phyloP scores from a whole-genome alignment of 2,797 vertebrate genomes.

The Cossypha caffra region DNA sequence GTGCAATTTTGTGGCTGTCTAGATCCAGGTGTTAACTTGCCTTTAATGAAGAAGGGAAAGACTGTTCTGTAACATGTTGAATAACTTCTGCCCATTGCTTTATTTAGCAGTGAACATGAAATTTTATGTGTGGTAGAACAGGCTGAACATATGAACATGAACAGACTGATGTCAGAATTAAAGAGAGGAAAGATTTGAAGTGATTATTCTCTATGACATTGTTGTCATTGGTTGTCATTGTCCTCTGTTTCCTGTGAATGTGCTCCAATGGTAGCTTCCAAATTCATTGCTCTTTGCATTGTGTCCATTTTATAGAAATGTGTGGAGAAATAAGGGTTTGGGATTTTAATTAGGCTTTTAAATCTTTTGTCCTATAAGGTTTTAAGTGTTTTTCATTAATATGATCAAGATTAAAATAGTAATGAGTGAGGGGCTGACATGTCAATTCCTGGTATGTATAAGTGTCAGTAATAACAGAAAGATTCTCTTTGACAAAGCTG shows the following conservation, averaged over 20 bases:
- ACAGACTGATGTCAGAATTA: background rate
- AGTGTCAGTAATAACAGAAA: background rate
- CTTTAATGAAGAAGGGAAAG: background rate
- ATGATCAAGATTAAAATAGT: background rate
- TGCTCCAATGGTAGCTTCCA: background rate
- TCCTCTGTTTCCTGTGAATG: background rate
- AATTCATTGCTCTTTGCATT: background rate
- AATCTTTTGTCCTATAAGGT: background rate
- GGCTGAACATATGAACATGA: background rate
- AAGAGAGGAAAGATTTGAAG: background rate
- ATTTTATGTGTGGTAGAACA: background rate
- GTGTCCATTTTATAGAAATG: background rate
- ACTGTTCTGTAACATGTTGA: background rate
- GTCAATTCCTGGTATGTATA: rapidly evolving
- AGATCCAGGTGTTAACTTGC: background rate
- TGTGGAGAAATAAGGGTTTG: background rate
- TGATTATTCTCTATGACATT: background rate
- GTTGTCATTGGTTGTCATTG: background rate
- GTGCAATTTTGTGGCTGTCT: background rate
- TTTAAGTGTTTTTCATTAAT: background rate
- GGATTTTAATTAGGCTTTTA: background rate
- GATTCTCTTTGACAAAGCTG: background rate
- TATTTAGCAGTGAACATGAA: background rate
- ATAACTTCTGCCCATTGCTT: background rate
- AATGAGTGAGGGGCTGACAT: background rate